Percentiles rank a stretch among this genome's conserved stretches.
phyloP scores from a whole-genome alignment of 2,797 vertebrate species.

The Eleutherodactylus coqui region DNA sequence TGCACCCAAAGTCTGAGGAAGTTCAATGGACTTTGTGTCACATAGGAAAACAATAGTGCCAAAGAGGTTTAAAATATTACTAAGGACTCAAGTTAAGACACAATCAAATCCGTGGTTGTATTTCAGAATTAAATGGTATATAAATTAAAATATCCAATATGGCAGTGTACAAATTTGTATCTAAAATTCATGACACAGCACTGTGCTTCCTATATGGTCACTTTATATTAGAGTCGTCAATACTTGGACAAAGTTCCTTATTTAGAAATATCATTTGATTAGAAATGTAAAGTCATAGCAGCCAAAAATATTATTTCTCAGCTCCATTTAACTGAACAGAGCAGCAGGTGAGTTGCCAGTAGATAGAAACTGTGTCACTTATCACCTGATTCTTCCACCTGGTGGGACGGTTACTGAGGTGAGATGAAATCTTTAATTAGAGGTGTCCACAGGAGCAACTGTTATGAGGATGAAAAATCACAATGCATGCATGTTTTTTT shows the following conservation, averaged over 20 bases:
- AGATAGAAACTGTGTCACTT: conserved; percentile 61
- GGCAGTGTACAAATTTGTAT: not conserved
- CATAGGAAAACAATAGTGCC: too few species aligned
- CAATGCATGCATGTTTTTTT: conserved; percentile 66
- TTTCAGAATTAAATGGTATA: not conserved
- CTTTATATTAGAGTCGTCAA: not conserved
- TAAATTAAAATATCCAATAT: not conserved
- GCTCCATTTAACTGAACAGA: conserved; percentile 41
- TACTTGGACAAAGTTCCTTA: not conserved
- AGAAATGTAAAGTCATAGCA: conserved; percentile 36
- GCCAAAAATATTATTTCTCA: conserved; percentile 51
- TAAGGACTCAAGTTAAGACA: too few species aligned
- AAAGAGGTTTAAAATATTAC: too few species aligned
- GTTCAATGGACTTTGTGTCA: too few species aligned
- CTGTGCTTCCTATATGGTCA: not conserved
- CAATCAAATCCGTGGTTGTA: not conserved
- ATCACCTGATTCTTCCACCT: conserved; percentile 54
- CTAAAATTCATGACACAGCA: not conserved
- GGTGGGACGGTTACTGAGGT: conserved; percentile 9
- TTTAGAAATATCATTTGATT: conserved; percentile 5
- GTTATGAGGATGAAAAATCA: conserved; percentile 63
- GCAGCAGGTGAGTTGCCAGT: conserved; percentile 62
- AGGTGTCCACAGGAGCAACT: conserved; percentile 55
- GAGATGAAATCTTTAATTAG: conserved; percentile 62
- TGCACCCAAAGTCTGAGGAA: too few species aligned